phyloP scores from a whole-genome alignment of 1,140 invertebrate species.

The Galleria mellonella region DNA sequence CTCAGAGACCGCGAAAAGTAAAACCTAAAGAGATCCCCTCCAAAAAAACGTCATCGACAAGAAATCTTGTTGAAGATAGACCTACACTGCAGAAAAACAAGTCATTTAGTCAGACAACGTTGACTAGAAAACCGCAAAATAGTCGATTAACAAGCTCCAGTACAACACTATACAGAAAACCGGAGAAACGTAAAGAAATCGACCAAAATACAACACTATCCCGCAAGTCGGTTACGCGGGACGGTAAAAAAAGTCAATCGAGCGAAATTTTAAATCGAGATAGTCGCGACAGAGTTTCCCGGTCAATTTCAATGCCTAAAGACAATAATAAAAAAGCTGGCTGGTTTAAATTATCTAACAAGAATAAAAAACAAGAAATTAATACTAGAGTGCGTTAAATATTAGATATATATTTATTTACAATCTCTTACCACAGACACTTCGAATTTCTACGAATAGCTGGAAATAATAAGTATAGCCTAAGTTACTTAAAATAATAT shows the following conservation, averaged over 20 bases:
- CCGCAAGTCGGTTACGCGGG: slow-evolving; percentile 58
- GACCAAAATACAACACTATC: slow-evolving; percentile 56
- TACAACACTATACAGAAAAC: slow-evolving; percentile 49
- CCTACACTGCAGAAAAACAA: slow-evolving; percentile 53
- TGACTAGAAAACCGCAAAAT: slow-evolving; percentile 44
- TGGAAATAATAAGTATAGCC: neutral
- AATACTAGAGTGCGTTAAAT: slow-evolving; percentile 54
- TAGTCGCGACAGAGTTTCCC: slow-evolving; percentile 64
- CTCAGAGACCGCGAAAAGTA: slow-evolving; percentile 75
- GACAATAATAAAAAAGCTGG: slow-evolving; percentile 81
- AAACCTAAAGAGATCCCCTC: slow-evolving; percentile 34
- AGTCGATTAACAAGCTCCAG: slow-evolving; percentile 47
- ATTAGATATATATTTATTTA: neutral
- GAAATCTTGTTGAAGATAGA: slow-evolving; percentile 38
- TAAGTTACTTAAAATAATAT: too few relatives aligned
- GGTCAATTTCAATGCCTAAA: slow-evolving; percentile 81
- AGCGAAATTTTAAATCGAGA: slow-evolving; percentile 76
- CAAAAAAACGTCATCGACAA: slow-evolving; percentile 48
- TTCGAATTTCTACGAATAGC: neutral
- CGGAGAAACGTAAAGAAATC: slow-evolving; percentile 64
- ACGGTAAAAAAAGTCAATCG: slow-evolving; percentile 74
- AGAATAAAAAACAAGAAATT: slow-evolving; percentile 76
- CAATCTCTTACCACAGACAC: neutral
- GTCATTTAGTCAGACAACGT: slow-evolving; percentile 60
- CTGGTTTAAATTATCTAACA: slow-evolving; percentile 80